These are phyloP conservation scores for Neopipo cinnamomea DNA, from an alignment of 2,113 vertebrate species.

Conservation along the genomic window DNA sequence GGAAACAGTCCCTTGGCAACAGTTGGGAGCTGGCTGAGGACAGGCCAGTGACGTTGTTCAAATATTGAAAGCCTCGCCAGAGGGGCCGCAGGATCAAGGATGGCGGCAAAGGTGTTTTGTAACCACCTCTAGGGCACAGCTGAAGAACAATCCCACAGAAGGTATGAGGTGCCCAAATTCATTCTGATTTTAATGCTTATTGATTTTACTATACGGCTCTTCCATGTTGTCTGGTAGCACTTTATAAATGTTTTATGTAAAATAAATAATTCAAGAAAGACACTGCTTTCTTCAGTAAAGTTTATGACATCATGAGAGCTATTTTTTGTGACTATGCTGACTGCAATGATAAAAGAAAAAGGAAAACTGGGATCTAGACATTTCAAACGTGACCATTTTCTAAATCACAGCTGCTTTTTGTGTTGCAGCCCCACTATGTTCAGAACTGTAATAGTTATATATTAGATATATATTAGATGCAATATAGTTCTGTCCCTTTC, in stretches of 20 bases:
- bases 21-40: neutral
- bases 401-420: neutral
- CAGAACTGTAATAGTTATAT: neutral
- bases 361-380: conserved; percentile 6
- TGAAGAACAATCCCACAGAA: neutral
- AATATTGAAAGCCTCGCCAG: neutral
- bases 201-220: conserved; percentile 34
- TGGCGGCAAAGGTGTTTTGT: neutral
- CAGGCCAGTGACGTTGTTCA: neutral
- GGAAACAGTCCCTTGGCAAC: no score
- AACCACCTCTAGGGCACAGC: neutral
- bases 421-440: neutral
- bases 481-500: neutral
- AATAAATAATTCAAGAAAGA: conserved; percentile 62
- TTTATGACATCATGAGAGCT: conserved; percentile 60
- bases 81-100: neutral
- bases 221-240: conserved; percentile 22
- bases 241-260: conserved; percentile 61
- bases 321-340: conserved; percentile 26
- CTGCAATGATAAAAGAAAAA: conserved; percentile 33
- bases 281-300: conserved; percentile 16
- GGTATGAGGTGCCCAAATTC: neutral
- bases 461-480: neutral
- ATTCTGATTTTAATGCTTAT: conserved; percentile 47
- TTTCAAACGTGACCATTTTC: conserved; percentile 35